Percentiles rank a stretch among this genome's conserved stretches.
Evolutionary conservation across 2,888 invertebrate genomes (phyloP).

Genomic region (Ypsolopha scabrella): DNA sequence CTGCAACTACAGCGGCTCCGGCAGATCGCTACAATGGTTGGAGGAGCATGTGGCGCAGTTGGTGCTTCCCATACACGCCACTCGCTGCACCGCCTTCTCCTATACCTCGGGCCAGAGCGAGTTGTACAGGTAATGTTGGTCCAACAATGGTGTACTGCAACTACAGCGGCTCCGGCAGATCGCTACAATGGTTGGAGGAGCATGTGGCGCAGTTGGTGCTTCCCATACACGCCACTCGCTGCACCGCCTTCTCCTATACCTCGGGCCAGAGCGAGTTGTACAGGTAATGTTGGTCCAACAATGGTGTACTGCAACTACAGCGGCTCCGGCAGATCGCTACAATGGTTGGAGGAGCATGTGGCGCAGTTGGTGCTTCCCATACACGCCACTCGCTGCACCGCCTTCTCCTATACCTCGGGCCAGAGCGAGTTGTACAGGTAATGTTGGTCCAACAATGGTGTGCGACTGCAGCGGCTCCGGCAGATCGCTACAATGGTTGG

Average conservation of each 20-base stretch:
- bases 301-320: conserved; percentile 82
- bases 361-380: not conserved
- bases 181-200: conserved; percentile 87
- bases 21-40: conserved; percentile 84
- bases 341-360: conserved; percentile 83
- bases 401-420: not conserved
- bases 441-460: conserved; percentile 67
- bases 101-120: conserved; percentile 90
- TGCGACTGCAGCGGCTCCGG: conserved; percentile 92
- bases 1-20: conserved; percentile 90
- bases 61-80: conserved; percentile 87
- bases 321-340: conserved; percentile 78
- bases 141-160: conserved; percentile 79
- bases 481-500: conserved; percentile 84
- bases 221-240: conserved; percentile 82
- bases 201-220: conserved; percentile 83
- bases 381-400: not conserved
- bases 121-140: conserved; percentile 76
- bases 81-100: conserved; percentile 79
- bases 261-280: conserved; percentile 89
- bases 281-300: conserved; percentile 70
- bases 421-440: not conserved
- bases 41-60: conserved; percentile 85
- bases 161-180: conserved; percentile 87
- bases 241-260: conserved; percentile 84